Base-by-base conservation (phyloP, 2,113 vertebrate species). In the Polyodon spathula region DNA sequence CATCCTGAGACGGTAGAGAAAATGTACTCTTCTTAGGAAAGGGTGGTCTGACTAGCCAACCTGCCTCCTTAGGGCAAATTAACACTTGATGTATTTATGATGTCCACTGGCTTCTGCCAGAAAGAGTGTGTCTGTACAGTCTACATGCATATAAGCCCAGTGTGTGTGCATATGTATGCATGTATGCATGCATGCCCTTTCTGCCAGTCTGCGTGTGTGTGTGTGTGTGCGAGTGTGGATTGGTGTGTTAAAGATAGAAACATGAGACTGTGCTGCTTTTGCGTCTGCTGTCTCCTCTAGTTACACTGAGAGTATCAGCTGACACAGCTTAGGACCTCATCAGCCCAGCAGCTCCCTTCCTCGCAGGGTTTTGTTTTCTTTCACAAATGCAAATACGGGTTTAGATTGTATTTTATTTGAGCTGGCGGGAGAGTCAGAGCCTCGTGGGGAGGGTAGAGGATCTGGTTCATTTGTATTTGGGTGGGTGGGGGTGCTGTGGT, bases 191-290 rank as follows among this genome's bases (percentile, higher is more conserved):
- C 58, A 56, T 17, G 56, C 58, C 41, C 57, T 50, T 56, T 64
- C 2, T 54, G 39, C 12, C 37, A 17, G 37, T 9, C 37, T 39
- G 44, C 37, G 51, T 6, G 60, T 54, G 60, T 48, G 42, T 57
- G 54, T 27, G 42, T 46, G 62, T 17, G 43, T 53, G 42, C 48
- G 37, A 15, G 43, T 53, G 43, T 60, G 40, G 58, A 56, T 61
- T 38, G 50, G 39, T 64, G 76, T 75, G 80, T 83, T 81, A 81
- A 83, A 85, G 82, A 84, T 82, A 85, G 82, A 78, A 84, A 78
- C 83, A 77, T 82, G 76, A 77, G 79, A 78, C 76, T 64, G 68
- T 74, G 74, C 69, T 67, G 71, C 62, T 79, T 59, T 77, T 54
- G 53, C 16, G 15, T 54, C 16, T 37, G 15, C 77, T 80, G 76